These are phyloP conservation scores for Dromiciops gliroides DNA, from an alignment of 2,113 vertebrate species.

Conservation along the genomic window DNA sequence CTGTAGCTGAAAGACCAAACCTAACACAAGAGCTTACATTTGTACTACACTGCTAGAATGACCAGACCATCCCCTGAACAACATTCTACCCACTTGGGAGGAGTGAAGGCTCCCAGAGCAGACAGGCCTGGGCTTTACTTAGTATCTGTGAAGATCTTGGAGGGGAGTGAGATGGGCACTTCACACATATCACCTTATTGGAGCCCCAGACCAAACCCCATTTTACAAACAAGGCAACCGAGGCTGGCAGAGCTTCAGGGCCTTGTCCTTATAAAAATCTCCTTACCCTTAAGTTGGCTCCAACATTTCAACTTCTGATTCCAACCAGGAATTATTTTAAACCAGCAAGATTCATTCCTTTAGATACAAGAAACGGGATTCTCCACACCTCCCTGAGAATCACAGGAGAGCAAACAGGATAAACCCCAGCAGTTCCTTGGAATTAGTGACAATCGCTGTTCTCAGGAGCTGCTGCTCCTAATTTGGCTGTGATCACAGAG, in stretches of 20 bases:
- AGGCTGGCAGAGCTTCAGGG: not conserved
- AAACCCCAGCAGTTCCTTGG: conserved; percentile 64
- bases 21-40: not conserved
- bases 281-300: conserved; percentile 45
- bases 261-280: conserved; percentile 8
- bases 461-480: conserved; percentile 53
- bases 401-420: conserved; percentile 47
- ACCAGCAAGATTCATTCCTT: conserved; percentile 68
- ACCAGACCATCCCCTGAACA: not conserved
- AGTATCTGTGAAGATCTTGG: not conserved
- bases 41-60: no score
- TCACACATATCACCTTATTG: no score
- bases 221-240: no score
- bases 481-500: conserved; percentile 66
- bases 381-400: conserved; percentile 49
- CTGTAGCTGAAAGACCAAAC: not conserved
- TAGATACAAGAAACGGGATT: conserved; percentile 63
- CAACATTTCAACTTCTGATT: conserved; percentile 67
- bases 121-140: no score
- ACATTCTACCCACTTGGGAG: no score
- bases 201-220: not conserved
- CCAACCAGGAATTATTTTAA: conserved; percentile 63
- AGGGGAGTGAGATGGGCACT: not conserved
- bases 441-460: conserved; percentile 38
- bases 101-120: not conserved